Evolutionary conservation across 2,888 invertebrate species (phyloP).

Genomic region (Lypha dubia): DNA sequence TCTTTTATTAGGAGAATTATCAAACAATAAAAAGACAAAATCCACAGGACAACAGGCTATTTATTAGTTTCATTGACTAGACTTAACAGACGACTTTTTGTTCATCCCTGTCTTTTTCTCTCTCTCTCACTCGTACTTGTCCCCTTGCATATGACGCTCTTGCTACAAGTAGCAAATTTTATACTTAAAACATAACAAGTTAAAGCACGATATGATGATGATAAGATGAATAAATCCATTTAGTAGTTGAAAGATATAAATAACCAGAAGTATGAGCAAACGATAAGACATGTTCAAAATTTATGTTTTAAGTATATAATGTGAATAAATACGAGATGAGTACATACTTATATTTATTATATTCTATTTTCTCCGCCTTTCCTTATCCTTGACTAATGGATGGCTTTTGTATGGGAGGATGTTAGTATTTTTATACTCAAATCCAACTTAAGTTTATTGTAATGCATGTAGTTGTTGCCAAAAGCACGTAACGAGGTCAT

Average conservation of each 20-base stretch:
- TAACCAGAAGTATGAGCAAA: not conserved
- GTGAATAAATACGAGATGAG: not conserved
- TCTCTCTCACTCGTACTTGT: not conserved
- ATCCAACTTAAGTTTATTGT: not conserved
- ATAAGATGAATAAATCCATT: slow-evolving; percentile 40
- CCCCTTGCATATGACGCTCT: not conserved
- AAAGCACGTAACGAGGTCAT: not conserved
- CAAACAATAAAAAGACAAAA: slow-evolving; percentile 31
- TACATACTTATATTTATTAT: not conserved
- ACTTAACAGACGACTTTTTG: not conserved
- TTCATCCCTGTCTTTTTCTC: too few species aligned
- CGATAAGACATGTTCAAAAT: slow-evolving; percentile 16
- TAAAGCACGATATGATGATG: slow-evolving; percentile 9
- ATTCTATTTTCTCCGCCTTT: not conserved
- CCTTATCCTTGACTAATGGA: not conserved
- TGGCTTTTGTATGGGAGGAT: not conserved
- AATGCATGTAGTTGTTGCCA: not conserved
- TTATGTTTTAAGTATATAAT: slow-evolving; percentile 4
- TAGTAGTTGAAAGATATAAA: slow-evolving; percentile 30
- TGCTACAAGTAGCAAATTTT: not conserved
- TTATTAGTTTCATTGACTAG: slow-evolving; percentile 1
- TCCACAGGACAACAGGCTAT: slow-evolving; percentile 20
- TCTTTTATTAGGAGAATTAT: slow-evolving; percentile 39
- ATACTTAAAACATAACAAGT: not conserved
- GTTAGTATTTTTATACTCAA: not conserved